Evolutionary conservation across 2,113 vertebrate species (phyloP).

Genomic region (Pteruthius melanotis): DNA sequence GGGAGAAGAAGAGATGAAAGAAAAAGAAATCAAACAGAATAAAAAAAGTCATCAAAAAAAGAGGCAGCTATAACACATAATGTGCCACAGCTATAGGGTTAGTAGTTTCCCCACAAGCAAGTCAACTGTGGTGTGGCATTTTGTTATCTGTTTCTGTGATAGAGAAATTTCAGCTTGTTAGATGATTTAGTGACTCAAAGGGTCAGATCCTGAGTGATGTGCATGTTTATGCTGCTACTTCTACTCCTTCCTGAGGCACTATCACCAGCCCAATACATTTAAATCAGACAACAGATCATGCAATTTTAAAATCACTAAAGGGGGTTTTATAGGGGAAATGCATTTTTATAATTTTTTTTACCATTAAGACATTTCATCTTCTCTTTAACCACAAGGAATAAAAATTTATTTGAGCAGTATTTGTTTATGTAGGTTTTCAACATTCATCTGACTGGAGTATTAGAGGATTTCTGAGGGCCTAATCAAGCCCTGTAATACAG

Average conservation of each 20-base stretch:
- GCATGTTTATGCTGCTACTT: background rate
- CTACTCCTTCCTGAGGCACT: background rate
- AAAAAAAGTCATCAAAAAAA: background rate
- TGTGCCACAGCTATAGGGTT: background rate
- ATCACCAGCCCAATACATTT: background rate
- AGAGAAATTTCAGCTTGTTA: constrained; percentile 1
- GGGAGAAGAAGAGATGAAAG: background rate
- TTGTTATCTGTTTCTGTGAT: background rate
- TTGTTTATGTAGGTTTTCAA: background rate
- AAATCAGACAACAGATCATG: background rate
- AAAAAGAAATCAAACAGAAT: background rate
- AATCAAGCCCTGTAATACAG: background rate
- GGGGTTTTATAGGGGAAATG: background rate
- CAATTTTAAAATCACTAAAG: background rate
- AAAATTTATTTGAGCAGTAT: background rate
- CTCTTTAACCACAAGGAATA: background rate
- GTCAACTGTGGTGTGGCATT: background rate
- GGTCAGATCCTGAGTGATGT: background rate
- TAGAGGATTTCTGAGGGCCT: background rate
- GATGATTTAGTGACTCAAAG: background rate
- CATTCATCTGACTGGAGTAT: background rate
- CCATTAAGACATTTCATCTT: background rate
- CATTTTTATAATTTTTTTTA: background rate
- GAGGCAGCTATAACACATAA: background rate
- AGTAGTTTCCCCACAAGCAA: background rate